phyloP scores from a whole-genome alignment of 2,888 invertebrate species.

The Byasa hedistus region DNA sequence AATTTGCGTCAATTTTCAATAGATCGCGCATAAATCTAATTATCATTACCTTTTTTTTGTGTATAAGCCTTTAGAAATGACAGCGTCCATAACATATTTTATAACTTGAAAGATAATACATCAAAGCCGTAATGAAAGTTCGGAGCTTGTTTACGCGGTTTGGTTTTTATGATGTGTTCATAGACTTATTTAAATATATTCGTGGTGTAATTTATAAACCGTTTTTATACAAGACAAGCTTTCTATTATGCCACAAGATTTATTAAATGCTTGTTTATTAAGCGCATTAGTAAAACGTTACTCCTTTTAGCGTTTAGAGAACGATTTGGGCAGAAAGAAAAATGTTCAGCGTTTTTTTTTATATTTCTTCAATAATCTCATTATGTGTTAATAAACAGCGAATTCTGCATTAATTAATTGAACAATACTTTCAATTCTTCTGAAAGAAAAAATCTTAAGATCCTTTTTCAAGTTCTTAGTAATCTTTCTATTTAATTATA shows the following conservation, averaged over 20 bases:
- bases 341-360: background rate
- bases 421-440: no score
- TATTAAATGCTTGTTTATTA: conserved; percentile 9
- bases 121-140: conserved; percentile 52
- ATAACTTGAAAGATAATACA: conserved; percentile 41
- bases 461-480: no score
- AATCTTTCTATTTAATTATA: no score
- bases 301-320: background rate
- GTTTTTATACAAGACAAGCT: conserved; percentile 26
- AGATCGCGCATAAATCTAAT: conserved; percentile 66
- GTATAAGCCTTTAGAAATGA: conserved; percentile 54
- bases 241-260: conserved; percentile 6
- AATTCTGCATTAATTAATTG: no score
- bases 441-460: no score
- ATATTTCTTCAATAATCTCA: no score
- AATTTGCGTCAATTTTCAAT: conserved; percentile 71
- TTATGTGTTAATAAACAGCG: no score
- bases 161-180: conserved; percentile 34
- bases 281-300: background rate
- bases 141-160: conserved; percentile 40
- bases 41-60: conserved; percentile 44
- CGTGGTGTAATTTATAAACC: conserved; percentile 7
- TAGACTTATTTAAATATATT: conserved; percentile 28
- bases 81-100: conserved; percentile 42
- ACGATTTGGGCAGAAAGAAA: background rate